These are phyloP conservation scores for Epistrophe grossulariae DNA, from an alignment of 2,888 invertebrate species.

Conservation along the genomic window DNA sequence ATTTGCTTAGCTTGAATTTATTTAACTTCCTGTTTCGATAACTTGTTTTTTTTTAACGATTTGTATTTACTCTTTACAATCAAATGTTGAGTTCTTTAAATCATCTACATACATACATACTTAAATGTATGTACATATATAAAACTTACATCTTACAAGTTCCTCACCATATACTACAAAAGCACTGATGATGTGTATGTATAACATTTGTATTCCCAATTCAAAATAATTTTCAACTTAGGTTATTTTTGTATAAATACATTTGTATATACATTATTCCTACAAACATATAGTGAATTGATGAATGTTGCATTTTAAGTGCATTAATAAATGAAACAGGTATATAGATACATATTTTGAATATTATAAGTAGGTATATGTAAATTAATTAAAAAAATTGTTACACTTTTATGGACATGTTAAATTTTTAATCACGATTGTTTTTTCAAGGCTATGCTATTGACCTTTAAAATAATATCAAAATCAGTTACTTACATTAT, in stretches of 20 bases:
- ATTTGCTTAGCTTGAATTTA: constrained; percentile 6
- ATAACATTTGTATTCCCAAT: too few relatives aligned
- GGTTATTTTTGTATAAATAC: neutral
- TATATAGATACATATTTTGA: neutral
- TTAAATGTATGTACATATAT: neutral
- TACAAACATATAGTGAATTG: neutral
- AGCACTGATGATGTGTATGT: too few relatives aligned
- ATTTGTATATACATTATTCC: too few relatives aligned
- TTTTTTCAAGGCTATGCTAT: constrained; percentile 52
- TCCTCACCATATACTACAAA: neutral
- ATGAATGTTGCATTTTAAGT: neutral
- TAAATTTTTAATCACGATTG: constrained; percentile 44
- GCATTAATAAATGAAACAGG: neutral
- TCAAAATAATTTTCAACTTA: neutral
- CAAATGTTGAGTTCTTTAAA: neutral
- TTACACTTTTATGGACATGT: neutral
- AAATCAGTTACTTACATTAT: constrained; percentile 38
- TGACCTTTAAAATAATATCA: constrained; percentile 51
- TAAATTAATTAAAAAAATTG: neutral
- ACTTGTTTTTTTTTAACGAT: constrained; percentile 45
- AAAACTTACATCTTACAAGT: neutral
- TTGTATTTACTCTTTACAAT: constrained; percentile 3
- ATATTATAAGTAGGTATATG: neutral
- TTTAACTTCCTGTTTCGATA: constrained; percentile 69
- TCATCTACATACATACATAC: neutral